Base-by-base conservation (phyloP, 2,797 vertebrate species). In the Anabacerthia variegaticeps region DNA sequence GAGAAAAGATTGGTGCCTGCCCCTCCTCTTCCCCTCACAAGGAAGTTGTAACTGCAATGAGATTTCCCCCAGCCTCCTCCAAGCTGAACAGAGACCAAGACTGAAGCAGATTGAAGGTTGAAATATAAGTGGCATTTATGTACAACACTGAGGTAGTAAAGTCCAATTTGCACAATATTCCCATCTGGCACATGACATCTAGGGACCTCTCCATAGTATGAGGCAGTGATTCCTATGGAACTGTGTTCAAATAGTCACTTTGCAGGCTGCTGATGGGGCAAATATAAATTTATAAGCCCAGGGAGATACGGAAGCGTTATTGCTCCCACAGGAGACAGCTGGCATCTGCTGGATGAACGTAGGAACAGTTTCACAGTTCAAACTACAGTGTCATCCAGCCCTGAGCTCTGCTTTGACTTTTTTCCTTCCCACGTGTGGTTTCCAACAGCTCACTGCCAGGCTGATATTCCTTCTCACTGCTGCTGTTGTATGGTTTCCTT, bases 381-480 rank as follows among this genome's bases (percentile, higher is more conserved):
- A 43, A 58, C 19, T 89, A 43, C 46, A 46, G 30, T 69, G 51
- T 67, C 79, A 86, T 92, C 65, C 41, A 66, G 61, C 78, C 63
- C 37, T 71, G 41, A 92, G 78, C 62, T 94, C 87, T 91, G 78
- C 72, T 82, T 91, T 95, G 84, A 93, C 39, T 79, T 86, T 69
- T 91, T 89, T 76, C 26, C 82, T 92, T 95, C 73, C 83, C 51
- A 84, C 3, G 1, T 75, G 62, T 56, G 48, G 39, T 78, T 93
- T 65, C 41, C 46, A 87, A n/a, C 69, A 85, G 28, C 77, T 69
- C 39, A 80, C 85, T 82, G 27, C 39, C 85, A 94, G 74, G 55
- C 62, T 89, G 85, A 93, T 28, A 43, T 92, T 95, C 95, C 67
- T 82, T 91, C 39, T 91, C 51, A 20, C 6, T 58, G 51, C 71